These are phyloP conservation scores for rat (Rattus norvegicus) DNA, from an alignment of 2,113 vertebrate genomes.

Conservation along the genomic window GRCr8 NC_086027.1:100117001-100117500, in stretches of 20 bases:
- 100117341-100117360: fast-evolving
- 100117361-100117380: background rate
- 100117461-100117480: background rate
- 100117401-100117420: fast-evolving
- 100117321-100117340: fast-evolving
- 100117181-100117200: fast-evolving
- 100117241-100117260: fast-evolving
- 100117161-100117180: background rate
- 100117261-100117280: background rate
- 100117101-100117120: background rate
- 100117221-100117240: fast-evolving
- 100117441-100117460: background rate
- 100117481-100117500: background rate
- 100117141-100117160: background rate
- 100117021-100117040: fast-evolving
- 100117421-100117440: background rate
- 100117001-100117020: background rate
- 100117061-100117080: background rate
- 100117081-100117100: background rate
- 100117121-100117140: background rate
- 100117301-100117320: background rate
- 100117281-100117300: fast-evolving
- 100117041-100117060: background rate
- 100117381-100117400: background rate
- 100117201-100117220: background rate